Percentiles rank a stretch among this genome's conserved stretches.
These are phyloP conservation scores for Lepidothrix coronata DNA, from an alignment of 2,113 vertebrate species.

Conservation along the genomic window DNA sequence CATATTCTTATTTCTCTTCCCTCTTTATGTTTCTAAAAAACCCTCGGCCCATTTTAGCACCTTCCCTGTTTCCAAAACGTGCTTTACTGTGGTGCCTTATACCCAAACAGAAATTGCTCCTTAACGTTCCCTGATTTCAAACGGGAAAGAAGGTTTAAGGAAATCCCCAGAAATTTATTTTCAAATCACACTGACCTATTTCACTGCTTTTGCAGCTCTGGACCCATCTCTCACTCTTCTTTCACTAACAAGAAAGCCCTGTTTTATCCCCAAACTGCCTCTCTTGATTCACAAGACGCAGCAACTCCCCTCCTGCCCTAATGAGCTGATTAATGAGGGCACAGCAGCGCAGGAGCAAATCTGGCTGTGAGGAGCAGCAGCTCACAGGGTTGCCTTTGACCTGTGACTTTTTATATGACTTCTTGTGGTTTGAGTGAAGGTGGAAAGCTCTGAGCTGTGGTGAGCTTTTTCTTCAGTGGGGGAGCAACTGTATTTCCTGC, in stretches of 20 bases:
- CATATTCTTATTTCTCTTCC: neutral
- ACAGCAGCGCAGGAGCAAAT: neutral
- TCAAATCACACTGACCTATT: neutral
- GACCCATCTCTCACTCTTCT: neutral
- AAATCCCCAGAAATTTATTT: neutral
- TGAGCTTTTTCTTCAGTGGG: constrained; percentile 24
- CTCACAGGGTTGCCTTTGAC: constrained; percentile 26
- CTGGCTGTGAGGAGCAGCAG: neutral
- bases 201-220: neutral
- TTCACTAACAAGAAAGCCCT: neutral
- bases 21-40: neutral
- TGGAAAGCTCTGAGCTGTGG: constrained; percentile 50
- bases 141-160: neutral
- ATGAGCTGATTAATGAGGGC: neutral
- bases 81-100: neutral
- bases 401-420: constrained; percentile 37
- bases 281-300: neutral
- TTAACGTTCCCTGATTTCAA: neutral
- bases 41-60: neutral
- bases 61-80: fast-evolving
- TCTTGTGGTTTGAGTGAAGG: constrained; percentile 64
- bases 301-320: neutral
- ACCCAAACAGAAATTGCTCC: neutral
- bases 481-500: constrained; percentile 62
- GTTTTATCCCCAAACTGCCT: neutral